phyloP scores from a whole-genome alignment of 2,888 invertebrate genomes.

The Lordiphosa fenestrarum region DNA sequence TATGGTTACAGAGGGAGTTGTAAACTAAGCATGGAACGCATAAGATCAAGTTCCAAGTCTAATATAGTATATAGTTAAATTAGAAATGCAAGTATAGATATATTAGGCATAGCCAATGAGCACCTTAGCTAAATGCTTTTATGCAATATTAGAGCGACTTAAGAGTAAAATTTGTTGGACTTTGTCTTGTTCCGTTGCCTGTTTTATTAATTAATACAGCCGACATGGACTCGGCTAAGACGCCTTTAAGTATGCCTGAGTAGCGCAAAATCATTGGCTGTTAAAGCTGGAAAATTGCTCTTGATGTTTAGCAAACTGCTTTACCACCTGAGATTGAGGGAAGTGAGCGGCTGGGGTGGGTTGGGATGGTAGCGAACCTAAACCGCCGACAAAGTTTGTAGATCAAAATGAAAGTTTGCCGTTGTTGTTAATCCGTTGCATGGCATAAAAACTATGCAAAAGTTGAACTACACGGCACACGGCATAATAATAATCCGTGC shows the following conservation, averaged over 20 bases:
- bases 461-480: conserved; percentile 49
- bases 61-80: too few species aligned
- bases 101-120: too few species aligned
- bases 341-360: background rate
- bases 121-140: too few species aligned
- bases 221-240: conserved; percentile 38
- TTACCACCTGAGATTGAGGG: conserved; percentile 57
- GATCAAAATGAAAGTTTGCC: conserved; percentile 69
- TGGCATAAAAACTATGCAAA: conserved; percentile 69
- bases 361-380: conserved; percentile 11
- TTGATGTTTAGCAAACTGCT: conserved; percentile 53
- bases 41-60: too few species aligned
- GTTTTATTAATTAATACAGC: conserved; percentile 68
- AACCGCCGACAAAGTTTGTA: conserved; percentile 57
- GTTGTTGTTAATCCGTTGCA: conserved; percentile 70
- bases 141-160: too few species aligned
- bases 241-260: conserved; percentile 59
- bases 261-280: conserved; percentile 36
- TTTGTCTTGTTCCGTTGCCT: conserved; percentile 25
- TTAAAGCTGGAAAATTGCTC: conserved; percentile 52
- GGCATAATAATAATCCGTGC: conserved; percentile 72
- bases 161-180: too few species aligned
- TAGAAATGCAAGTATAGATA: too few species aligned
- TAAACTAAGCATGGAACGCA: too few species aligned
- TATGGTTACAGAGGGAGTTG: too few species aligned